A percentile compares a stretch with the other conserved stretches of the same genome.
Evolutionary conservation across 2,888 invertebrate genomes (phyloP).

Genomic region (Limnephilus marmoratus): DNA sequence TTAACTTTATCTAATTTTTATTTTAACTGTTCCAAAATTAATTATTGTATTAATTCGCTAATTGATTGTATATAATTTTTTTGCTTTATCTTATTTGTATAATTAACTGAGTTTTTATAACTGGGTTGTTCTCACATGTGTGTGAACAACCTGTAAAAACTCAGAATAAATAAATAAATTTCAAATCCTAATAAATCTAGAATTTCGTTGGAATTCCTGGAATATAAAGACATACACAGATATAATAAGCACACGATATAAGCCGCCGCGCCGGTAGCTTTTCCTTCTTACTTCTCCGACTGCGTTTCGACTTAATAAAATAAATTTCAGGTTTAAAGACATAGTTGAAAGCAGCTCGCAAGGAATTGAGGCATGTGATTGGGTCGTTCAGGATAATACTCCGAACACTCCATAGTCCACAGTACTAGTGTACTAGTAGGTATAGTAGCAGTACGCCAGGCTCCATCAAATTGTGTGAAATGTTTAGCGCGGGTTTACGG

Average conservation of each 20-base stretch:
- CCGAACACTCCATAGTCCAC: no score
- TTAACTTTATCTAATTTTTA: no score
- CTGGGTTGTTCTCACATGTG: no score
- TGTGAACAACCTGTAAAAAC: no score
- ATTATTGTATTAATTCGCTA: no score
- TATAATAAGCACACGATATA: background rate
- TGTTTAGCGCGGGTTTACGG: background rate
- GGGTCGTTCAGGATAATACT: background rate
- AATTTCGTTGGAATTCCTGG: background rate
- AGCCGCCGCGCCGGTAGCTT: background rate
- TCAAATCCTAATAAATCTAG: background rate
- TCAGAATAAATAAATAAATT: no score
- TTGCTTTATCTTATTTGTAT: no score
- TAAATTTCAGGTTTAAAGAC: constrained; percentile 6
- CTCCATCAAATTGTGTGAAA: background rate
- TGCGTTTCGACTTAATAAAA: constrained; percentile 11
- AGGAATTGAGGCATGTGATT: constrained; percentile 19
- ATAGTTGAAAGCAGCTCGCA: constrained; percentile 4
- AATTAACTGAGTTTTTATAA: no score
- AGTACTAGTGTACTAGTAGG: no score
- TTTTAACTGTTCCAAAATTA: no score
- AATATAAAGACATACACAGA: background rate
- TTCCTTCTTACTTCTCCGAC: background rate
- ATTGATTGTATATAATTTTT: no score
- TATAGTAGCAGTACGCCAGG: background rate